Evolutionary conservation across 2,113 vertebrate species (phyloP).

Genomic region (Actenoides hombroni): DNA sequence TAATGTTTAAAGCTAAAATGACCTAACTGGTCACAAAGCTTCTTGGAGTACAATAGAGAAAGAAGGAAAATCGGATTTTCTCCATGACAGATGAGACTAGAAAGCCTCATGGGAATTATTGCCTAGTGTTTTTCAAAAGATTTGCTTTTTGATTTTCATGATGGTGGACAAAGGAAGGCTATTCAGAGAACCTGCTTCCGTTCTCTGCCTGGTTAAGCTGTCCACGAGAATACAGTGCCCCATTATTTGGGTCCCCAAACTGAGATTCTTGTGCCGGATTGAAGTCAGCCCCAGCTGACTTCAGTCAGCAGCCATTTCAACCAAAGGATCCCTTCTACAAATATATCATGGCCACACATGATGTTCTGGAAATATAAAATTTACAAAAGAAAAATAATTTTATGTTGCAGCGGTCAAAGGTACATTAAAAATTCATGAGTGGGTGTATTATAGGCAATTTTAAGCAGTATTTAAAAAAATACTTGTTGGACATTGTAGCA

Average conservation of each 20-base stretch:
- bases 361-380: not conserved
- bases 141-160: constrained; percentile 52
- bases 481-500: not conserved
- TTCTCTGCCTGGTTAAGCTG: not conserved
- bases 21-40: constrained; percentile 48
- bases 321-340: not conserved
- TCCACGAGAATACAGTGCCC: constrained; percentile 21
- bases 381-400: constrained; percentile 4
- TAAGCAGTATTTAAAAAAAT: not conserved
- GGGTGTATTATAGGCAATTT: not conserved
- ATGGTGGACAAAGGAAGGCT: constrained; percentile 41
- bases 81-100: constrained; percentile 37
- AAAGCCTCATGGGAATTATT: constrained; percentile 29
- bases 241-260: not conserved
- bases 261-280: not conserved
- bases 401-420: not conserved
- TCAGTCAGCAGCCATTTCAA: constrained; percentile 7
- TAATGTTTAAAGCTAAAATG: constrained; percentile 44
- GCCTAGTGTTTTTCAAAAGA: constrained; percentile 41
- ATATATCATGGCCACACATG: not conserved
- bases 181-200: constrained; percentile 36
- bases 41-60: constrained; percentile 39
- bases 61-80: constrained; percentile 56
- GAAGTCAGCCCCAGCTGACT: constrained; percentile 38
- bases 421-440: not conserved